A percentile compares a stretch with the other conserved stretches of the same genome.
These are phyloP conservation scores for Philereme vetulata DNA, from an alignment of 2,888 invertebrate genomes.

Conservation along the genomic window DNA sequence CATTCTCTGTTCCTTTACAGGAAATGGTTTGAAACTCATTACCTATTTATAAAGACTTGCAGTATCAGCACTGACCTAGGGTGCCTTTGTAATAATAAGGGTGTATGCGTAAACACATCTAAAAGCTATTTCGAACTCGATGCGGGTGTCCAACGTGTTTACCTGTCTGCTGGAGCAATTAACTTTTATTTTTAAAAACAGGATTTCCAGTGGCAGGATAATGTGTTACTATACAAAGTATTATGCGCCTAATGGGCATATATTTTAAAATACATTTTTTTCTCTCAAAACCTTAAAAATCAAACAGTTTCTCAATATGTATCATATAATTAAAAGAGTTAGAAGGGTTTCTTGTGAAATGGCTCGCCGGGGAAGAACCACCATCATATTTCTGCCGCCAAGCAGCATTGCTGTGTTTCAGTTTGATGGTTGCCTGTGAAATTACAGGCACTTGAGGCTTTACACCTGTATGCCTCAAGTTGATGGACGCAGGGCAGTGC, in stretches of 20 bases:
- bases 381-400: no score
- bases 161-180: slow-evolving; percentile 60
- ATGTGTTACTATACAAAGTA: slow-evolving; percentile 16
- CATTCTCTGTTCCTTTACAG: neutral
- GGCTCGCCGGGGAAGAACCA: no score
- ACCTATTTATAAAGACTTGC: slow-evolving; percentile 4
- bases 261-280: no score
- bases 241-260: neutral
- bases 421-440: no score
- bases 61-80: slow-evolving; percentile 8
- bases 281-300: no score
- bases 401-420: no score
- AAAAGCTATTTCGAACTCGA: slow-evolving; percentile 39
- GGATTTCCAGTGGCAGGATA: slow-evolving; percentile 20
- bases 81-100: slow-evolving; percentile 24
- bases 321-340: no score
- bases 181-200: slow-evolving; percentile 59
- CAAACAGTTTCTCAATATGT: no score
- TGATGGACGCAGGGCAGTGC: no score
- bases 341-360: no score
- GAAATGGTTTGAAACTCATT: neutral
- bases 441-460: no score
- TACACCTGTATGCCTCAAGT: no score
- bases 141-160: slow-evolving; percentile 68
- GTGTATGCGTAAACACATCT: slow-evolving; percentile 26